These are phyloP conservation scores for Kryptolebias ocellatus DNA, from an alignment of 2,797 vertebrate species.

Conservation along the genomic window DNA sequence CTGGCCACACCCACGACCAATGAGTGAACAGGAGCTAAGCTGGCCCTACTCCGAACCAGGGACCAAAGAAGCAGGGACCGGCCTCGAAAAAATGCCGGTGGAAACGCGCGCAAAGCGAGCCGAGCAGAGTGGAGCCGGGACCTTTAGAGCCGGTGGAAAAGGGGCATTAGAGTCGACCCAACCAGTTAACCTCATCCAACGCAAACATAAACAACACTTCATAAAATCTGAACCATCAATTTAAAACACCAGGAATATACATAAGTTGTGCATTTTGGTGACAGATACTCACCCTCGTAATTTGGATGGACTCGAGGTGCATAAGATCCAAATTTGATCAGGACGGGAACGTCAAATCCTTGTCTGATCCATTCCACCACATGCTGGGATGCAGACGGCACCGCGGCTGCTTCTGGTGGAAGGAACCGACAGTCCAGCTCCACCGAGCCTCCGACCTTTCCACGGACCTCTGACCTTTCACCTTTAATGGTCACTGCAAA, in stretches of 20 bases:
- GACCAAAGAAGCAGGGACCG: too few species aligned
- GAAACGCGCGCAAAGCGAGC: too few species aligned
- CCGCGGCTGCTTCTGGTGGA: conserved; percentile 18
- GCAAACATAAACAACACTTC: neutral
- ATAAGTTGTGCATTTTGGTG: neutral
- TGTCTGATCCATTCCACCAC: conserved; percentile 95
- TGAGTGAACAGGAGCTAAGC: too few species aligned
- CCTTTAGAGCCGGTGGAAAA: too few species aligned
- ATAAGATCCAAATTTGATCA: conserved; percentile 92
- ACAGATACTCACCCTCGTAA: conserved; percentile 86
- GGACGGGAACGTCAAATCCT: conserved; percentile 89
- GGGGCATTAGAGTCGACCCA: too few species aligned
- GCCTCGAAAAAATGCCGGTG: too few species aligned
- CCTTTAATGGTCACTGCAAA: conserved; percentile 35
- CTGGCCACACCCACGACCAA: too few species aligned
- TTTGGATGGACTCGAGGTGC: conserved; percentile 88
- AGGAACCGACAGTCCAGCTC: conserved; percentile 85
- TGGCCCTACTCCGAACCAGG: too few species aligned
- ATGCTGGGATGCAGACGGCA: conserved; percentile 74
- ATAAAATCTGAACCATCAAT: too few species aligned
- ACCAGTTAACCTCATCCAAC: too few species aligned
- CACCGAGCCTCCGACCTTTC: conserved; percentile 79
- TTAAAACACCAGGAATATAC: too few species aligned
- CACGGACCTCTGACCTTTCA: conserved; percentile 74
- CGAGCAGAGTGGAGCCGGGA: too few species aligned